These are phyloP conservation scores for Sardina pilchardus DNA, from an alignment of 2,113 vertebrate genomes.

Conservation along the genomic window DNA sequence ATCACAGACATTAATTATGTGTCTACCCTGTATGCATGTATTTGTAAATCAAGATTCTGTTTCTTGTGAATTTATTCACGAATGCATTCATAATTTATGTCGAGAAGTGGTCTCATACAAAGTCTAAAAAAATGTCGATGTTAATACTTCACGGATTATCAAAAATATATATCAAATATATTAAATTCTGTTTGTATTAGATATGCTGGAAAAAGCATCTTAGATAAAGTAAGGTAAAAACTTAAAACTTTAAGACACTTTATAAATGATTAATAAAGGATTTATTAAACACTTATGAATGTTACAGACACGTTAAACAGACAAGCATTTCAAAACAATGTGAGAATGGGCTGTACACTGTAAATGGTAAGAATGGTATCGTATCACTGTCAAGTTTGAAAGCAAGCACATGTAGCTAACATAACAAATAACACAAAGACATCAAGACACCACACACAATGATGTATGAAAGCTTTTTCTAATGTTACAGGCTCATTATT, in stretches of 20 bases:
- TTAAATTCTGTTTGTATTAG: neutral
- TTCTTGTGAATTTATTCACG: neutral
- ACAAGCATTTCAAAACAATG: neutral
- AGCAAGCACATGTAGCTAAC: neutral
- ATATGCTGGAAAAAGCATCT: neutral
- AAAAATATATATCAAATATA: neutral
- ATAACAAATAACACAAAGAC: neutral
- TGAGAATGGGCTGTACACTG: neutral
- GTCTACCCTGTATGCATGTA: neutral
- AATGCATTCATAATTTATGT: neutral
- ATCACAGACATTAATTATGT: neutral
- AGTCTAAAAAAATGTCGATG: neutral
- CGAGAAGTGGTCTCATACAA: neutral
- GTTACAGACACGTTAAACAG: neutral
- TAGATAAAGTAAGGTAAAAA: neutral
- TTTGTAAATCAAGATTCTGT: neutral
- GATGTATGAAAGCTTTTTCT: neutral
- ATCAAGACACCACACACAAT: neutral
- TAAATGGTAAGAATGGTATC: neutral
- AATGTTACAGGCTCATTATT: neutral
- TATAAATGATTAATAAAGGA: constrained; percentile 3
- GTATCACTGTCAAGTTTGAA: neutral
- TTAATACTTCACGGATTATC: neutral
- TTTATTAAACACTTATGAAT: neutral
- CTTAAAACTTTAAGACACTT: neutral